A percentile compares a stretch with the other conserved stretches of the same genome.
Evolutionary conservation across 2,888 invertebrate species (phyloP).

Genomic region (Drosophila paucipuncta): DNA sequence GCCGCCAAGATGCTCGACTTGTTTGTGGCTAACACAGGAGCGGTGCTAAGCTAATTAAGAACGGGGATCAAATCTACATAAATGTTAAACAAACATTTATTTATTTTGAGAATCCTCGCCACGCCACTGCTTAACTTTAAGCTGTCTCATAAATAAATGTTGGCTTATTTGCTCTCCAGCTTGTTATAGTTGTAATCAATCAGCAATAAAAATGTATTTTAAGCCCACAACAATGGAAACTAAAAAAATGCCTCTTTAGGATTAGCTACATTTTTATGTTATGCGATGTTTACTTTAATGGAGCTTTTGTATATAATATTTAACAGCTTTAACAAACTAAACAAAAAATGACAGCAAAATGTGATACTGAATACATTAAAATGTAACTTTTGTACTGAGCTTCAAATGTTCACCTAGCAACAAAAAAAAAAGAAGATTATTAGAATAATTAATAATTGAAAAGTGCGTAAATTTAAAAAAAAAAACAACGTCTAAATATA

Average conservation of each 20-base stretch:
- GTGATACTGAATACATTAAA: neutral
- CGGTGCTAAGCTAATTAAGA: neutral
- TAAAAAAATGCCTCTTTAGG: slow-evolving; percentile 12
- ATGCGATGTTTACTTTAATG: slow-evolving; percentile 1
- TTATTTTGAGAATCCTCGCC: neutral
- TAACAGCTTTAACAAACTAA: slow-evolving; percentile 8
- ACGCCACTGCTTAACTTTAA: slow-evolving; percentile 30
- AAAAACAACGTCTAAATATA: neutral
- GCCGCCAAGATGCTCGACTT: slow-evolving; percentile 34
- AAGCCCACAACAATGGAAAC: slow-evolving; percentile 47
- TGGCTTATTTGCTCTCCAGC: slow-evolving; percentile 27
- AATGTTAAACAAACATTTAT: neutral
- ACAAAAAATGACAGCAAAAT: slow-evolving; percentile 18
- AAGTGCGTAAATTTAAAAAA: neutral
- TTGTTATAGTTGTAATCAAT: slow-evolving; percentile 60
- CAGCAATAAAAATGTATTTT: slow-evolving; percentile 55
- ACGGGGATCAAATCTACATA: neutral
- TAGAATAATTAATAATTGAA: neutral
- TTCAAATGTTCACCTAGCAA: neutral
- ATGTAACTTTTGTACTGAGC: fast-evolving
- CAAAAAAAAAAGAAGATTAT: neutral
- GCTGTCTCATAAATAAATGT: slow-evolving; percentile 49
- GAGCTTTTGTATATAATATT: neutral
- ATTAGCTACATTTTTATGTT: slow-evolving; percentile 22
- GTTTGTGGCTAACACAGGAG: slow-evolving; percentile 30